Percentiles rank a stretch among this genome's conserved stretches.
Conservation (phyloP, 2,113 vertebrate species). For the Forbesichthys papilliferus region DNA sequence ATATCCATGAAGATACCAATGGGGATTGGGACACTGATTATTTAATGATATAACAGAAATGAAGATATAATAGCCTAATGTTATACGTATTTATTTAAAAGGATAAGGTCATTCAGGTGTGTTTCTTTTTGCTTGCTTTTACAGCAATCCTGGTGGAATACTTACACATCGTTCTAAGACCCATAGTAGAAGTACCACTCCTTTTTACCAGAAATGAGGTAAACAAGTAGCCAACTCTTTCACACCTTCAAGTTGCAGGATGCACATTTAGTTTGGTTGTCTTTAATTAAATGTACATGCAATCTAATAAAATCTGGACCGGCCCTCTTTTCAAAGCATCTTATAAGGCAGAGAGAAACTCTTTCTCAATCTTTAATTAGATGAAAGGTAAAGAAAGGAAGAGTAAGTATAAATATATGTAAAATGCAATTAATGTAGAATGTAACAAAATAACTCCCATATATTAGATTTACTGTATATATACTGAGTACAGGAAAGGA, state of each 20-base stretch:
- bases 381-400: too few species aligned
- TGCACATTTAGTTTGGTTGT: too few species aligned
- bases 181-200: slow-evolving; percentile 81
- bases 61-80: background rate
- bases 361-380: too few species aligned
- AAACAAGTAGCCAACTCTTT: slow-evolving; percentile 6
- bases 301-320: too few species aligned
- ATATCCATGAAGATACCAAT: background rate
- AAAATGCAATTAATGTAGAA: too few species aligned
- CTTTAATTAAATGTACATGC: too few species aligned
- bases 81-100: background rate
- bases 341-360: too few species aligned
- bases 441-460: background rate
- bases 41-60: background rate
- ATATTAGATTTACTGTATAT: background rate
- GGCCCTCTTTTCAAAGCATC: too few species aligned
- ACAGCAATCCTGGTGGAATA: slow-evolving; percentile 85
- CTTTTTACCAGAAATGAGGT: slow-evolving; percentile 92
- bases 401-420: too few species aligned
- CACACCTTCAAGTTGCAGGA: too few species aligned
- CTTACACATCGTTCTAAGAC: slow-evolving; percentile 82
- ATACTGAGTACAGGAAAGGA: background rate
- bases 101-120: background rate
- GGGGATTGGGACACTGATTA: background rate
- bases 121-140: slow-evolving; percentile 6